A percentile compares a stretch with the other conserved stretches of the same genome.
These are phyloP conservation scores for Odobenus rosmarus DNA, from an alignment of 2,113 vertebrate genomes.

Conservation along the genomic window DNA sequence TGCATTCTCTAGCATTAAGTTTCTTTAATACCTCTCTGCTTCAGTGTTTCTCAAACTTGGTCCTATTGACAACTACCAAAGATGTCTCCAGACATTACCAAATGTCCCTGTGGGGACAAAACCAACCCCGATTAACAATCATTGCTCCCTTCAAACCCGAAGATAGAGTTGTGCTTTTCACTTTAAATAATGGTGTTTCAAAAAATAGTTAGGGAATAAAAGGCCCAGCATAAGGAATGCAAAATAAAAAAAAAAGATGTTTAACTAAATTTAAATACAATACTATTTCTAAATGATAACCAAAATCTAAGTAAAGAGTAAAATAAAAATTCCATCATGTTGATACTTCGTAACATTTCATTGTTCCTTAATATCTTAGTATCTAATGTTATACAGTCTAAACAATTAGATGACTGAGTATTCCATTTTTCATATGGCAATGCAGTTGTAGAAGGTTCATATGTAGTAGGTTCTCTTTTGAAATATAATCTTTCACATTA, in stretches of 20 bases:
- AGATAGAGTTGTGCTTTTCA: not conserved
- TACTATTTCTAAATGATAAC: not conserved
- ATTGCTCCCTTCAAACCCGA: not conserved
- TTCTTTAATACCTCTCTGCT: not conserved
- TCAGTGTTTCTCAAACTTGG: not conserved
- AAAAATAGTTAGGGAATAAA: not conserved
- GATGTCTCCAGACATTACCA: not conserved
- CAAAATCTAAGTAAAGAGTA: constrained; percentile 15
- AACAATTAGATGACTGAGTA: not conserved
- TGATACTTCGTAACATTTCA: not conserved
- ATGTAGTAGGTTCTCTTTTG: not conserved
- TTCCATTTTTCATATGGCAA: not conserved
- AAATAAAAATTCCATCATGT: not conserved
- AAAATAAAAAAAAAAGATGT: not conserved
- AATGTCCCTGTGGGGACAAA: not conserved
- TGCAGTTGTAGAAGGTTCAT: not conserved
- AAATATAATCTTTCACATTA: not conserved
- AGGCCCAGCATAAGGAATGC: not conserved
- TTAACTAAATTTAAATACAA: not conserved
- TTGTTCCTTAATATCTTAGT: not conserved
- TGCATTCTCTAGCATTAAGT: not conserved
- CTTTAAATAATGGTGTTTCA: not conserved
- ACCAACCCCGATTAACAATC: not conserved
- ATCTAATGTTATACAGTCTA: not conserved
- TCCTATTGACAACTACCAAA: not conserved